Evolutionary conservation across 2,888 invertebrate genomes (phyloP).

Genomic region (Scaeva pyrastri): DNA sequence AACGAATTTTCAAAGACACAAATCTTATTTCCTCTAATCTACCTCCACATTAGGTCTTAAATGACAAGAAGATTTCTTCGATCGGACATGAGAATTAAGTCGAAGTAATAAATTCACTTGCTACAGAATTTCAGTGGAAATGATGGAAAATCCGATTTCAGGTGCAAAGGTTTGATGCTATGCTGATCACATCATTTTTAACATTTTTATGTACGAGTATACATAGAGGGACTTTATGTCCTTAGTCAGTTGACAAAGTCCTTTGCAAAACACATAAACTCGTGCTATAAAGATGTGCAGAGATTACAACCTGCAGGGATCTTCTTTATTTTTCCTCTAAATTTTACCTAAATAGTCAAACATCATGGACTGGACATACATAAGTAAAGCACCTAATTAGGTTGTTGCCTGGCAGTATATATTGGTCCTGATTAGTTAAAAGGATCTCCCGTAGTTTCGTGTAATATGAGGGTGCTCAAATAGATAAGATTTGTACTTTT

Average conservation of each 20-base stretch:
- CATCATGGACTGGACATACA: background rate
- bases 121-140: slow-evolving; percentile 45
- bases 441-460: slow-evolving; percentile 62
- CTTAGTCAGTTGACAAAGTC: slow-evolving; percentile 44
- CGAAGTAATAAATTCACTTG: slow-evolving; percentile 50
- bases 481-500: slow-evolving; percentile 48
- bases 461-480: slow-evolving; percentile 56
- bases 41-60: slow-evolving; percentile 23
- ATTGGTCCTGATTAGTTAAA: slow-evolving; percentile 23
- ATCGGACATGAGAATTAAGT: background rate
- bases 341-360: slow-evolving; percentile 15
- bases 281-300: slow-evolving; percentile 50
- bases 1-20: slow-evolving; percentile 27
- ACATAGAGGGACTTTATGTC: background rate
- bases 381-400: slow-evolving; percentile 49
- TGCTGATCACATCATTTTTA: slow-evolving; percentile 26
- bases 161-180: slow-evolving; percentile 21
- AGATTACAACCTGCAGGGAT: slow-evolving; percentile 65
- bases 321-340: slow-evolving; percentile 33
- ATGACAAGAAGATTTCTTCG: slow-evolving; percentile 21
- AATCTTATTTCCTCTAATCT: slow-evolving; percentile 23
- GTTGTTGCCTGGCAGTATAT: slow-evolving; percentile 38
- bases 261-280: slow-evolving; percentile 43
- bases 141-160: slow-evolving; percentile 56
- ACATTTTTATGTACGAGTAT: background rate